phyloP scores from a whole-genome alignment of 1,140 invertebrate species.

The Aleiodes sp. region DNA sequence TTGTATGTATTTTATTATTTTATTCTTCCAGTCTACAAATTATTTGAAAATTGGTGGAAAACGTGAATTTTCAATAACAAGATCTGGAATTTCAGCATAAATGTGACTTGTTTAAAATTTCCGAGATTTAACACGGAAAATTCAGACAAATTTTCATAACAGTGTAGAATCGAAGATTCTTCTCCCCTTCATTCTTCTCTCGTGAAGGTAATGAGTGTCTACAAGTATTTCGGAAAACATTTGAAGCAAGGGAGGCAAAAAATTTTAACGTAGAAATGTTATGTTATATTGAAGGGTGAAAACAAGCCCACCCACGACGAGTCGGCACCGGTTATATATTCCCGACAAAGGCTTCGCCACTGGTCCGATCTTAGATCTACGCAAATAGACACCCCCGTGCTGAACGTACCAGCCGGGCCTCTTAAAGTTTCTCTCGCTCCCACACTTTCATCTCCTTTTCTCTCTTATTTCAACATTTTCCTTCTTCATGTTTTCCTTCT shows the following conservation, averaged over 20 bases:
- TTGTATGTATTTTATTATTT: too few relatives aligned
- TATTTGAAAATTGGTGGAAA: too few relatives aligned
- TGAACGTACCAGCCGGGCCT: conserved; percentile 38
- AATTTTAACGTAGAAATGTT: neutral
- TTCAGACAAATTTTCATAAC: too few relatives aligned
- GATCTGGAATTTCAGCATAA: too few relatives aligned
- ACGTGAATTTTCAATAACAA: too few relatives aligned
- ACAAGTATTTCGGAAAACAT: too few relatives aligned
- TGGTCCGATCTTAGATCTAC: conserved; percentile 56
- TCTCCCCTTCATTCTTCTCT: too few relatives aligned
- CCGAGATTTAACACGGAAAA: too few relatives aligned
- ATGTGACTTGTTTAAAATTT: too few relatives aligned
- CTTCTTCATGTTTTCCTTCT: conserved; percentile 23
- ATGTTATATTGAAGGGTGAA: conserved; percentile 29
- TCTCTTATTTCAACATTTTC: conserved; percentile 23
- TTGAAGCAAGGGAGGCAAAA: neutral
- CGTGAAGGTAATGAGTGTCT: too few relatives aligned
- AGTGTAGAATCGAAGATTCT: too few relatives aligned
- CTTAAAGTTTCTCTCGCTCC: conserved; percentile 42
- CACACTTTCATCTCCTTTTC: conserved; percentile 20
- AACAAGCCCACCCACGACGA: conserved; percentile 49
- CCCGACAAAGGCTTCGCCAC: conserved; percentile 54
- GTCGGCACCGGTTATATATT: conserved; percentile 34
- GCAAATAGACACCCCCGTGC: conserved; percentile 51
- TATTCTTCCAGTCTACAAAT: too few relatives aligned